Conservation (phyloP, 2,797 vertebrate genomes). For the Sebastes trivittatus region DNA sequence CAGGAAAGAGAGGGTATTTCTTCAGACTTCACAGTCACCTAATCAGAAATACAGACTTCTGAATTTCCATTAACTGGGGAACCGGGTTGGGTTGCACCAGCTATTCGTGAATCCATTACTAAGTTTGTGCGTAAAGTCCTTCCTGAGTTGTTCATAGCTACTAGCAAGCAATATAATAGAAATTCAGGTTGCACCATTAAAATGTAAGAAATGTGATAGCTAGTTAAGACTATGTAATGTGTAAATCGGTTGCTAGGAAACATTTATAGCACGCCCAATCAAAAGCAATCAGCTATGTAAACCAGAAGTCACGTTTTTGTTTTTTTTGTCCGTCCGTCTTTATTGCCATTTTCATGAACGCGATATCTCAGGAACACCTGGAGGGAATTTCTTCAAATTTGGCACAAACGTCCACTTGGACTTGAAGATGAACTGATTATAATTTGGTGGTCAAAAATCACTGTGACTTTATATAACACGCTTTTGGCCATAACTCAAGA, state of each 20-base stretch:
- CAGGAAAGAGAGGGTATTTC: conserved; percentile 22
- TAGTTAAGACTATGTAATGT: not conserved
- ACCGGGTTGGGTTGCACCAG: not conserved
- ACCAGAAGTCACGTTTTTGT: not conserved
- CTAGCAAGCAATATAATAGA: not conserved
- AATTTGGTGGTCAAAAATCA: too few species aligned
- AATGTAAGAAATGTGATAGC: not conserved
- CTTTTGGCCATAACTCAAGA: too few species aligned
- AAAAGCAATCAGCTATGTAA: not conserved
- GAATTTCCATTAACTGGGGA: conserved; percentile 30
- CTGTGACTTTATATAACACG: too few species aligned
- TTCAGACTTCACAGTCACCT: conserved; percentile 41
- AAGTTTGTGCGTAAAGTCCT: not conserved
- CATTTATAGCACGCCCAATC: not conserved
- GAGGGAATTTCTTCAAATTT: too few species aligned
- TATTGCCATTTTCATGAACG: rapidly evolving
- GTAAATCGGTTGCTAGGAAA: not conserved
- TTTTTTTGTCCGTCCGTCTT: too few species aligned
- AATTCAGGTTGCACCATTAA: not conserved
- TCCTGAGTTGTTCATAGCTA: not conserved
- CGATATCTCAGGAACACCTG: too few species aligned
- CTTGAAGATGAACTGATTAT: too few species aligned
- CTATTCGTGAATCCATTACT: not conserved
- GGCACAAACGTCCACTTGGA: too few species aligned
- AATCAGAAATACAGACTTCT: conserved; percentile 49